Evolutionary conservation across 2,113 vertebrate species (phyloP), one percentile per base, ranked within the genome.

Genomic region (Rhinoderma darwinii): DNA sequence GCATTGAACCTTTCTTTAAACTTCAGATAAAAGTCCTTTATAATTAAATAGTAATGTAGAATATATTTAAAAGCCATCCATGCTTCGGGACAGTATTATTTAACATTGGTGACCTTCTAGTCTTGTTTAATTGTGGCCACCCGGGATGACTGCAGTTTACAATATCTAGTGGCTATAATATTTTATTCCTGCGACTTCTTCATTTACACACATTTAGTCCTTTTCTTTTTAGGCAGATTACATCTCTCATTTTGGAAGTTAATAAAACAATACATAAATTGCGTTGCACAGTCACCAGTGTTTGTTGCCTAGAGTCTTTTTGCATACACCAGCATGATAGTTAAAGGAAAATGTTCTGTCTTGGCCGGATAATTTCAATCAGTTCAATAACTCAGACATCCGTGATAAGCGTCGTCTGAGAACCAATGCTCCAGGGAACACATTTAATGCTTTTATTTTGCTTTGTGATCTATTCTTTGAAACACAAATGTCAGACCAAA

Each of bases 1-100:
- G n/a, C 59, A 44, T 11, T 68, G 41, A 44, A 68, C 39, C 59
- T 44, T 63, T 27, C 37, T 82, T 44, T 66, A 54, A 78, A 78
- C 76, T 78, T 78, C 76, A 78, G 37, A 78, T 78, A 78, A 54
- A 78, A 78, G 43, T 54, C 30, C 32, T 78, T 32, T 78, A 78
- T 78, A 78, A 78, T 78, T 54, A 37, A 54, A 78, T 54, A 20
- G 27, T 78, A 54, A 78, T 78, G 32, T 35, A 54, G 32, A 37
- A 50, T 78, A 32, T 32, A 54, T 54, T 50, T 54, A 27, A 30
- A 41, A 39, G 37, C 12, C 30, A 11, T 78, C 20, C 44, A 25
- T 54, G 76, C 76, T 56, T 15, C 9, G 8, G 47, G 76, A 54
- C 30, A 78, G 47, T 35, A 25, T 54, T 78, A 18, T 37, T 78